These are phyloP conservation scores for Felis chaus DNA, from an alignment of 2,113 vertebrate genomes.

Conservation along the genomic window DNA sequence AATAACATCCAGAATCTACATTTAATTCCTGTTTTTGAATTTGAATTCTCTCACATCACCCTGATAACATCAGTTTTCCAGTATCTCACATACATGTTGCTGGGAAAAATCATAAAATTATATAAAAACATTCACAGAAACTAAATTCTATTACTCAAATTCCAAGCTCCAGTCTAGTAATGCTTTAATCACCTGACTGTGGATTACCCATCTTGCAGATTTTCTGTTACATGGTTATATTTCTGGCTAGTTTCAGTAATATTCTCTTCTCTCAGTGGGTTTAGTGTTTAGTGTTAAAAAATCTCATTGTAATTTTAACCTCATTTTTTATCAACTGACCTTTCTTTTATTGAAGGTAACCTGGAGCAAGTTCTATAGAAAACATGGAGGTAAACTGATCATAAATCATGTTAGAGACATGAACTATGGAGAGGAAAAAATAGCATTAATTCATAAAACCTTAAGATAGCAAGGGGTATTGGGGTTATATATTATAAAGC, in stretches of 20 bases:
- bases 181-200: neutral
- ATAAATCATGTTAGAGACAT: conserved; percentile 20
- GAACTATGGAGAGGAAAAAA: conserved; percentile 1
- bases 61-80: neutral
- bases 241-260: neutral
- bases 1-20: neutral
- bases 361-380: neutral
- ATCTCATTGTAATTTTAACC: neutral
- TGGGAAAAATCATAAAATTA: neutral
- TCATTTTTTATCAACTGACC: conserved; percentile 25
- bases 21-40: neutral
- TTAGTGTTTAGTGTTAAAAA: conserved; percentile 3
- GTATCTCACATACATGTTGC: neutral
- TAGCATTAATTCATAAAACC: conserved; percentile 11
- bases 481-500: neutral
- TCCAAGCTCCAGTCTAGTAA: neutral
- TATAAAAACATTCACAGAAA: neutral
- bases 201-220: neutral
- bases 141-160: neutral
- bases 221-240: neutral
- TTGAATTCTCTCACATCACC: neutral
- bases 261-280: neutral
- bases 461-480: neutral
- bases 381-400: neutral
- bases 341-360: conserved; percentile 44